Base-by-base conservation (phyloP, 1,140 invertebrate species). In the Dermatophagoides farinae region DNA sequence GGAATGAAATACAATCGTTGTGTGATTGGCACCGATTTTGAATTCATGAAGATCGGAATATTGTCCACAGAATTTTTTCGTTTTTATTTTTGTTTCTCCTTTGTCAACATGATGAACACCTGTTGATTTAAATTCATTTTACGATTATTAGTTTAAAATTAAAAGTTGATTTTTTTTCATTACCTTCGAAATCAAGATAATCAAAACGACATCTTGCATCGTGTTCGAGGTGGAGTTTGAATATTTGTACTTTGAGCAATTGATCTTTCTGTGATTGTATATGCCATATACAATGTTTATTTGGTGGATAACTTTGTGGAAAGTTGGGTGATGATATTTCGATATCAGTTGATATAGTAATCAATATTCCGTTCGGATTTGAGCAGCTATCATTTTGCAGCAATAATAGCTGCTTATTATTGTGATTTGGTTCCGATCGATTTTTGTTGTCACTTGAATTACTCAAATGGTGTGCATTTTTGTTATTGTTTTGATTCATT, bases 231-330 rank as follows among this genome's bases (percentile, higher is more conserved):
- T 61, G 38, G 16, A 67, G 20, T 6, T 54, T 50, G 18, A 63
- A 51, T 4, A 67, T 62, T 22, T 57, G 50, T 18, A 67, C 44
- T 22, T 51, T 37, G 10, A 67, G 46, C 1, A 31, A 61, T n/a
- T 20, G 25, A 12, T 62, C 61, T 4, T 54, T 58, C 22, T 39
- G 8, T 1, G 60, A 47, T 6, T 20, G 59, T 6, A 67, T 60
- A 20, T 62, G 37, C 64, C 65, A 67, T n/a, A 54, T 39, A 43
- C 66, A 67, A 25, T 67, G 62, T 8, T 50, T 12, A 38, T 64
- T 67, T 14, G 60, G 52, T 16, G 66, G 64, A 51, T 67, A 66
- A 40, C 64, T 63, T 12, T 46, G 1, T 41, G 58, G 58, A 43
- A 6, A 60, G 14, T 47, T 10, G 1, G 58, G 58, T 39, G 43